Percentiles rank a stretch among this genome's conserved stretches.
Conservation (phyloP, 2,888 invertebrate species). For the Callinectes sapidus region DNA sequence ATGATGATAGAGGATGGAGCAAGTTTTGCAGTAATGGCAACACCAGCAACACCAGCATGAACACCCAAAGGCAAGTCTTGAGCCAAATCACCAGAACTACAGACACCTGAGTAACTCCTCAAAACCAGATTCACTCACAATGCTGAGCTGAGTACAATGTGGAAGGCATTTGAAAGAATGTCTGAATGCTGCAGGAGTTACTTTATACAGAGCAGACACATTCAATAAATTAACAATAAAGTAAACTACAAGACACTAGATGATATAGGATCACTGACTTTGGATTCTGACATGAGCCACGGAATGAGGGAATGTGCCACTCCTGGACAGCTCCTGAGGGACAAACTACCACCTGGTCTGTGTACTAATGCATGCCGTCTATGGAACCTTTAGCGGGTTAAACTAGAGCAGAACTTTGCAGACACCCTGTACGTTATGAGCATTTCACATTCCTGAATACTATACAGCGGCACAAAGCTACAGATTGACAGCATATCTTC, state of each 20-base stretch:
- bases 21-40: too few species aligned
- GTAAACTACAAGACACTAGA: too few species aligned
- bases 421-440: neutral
- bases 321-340: neutral
- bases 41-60: too few species aligned
- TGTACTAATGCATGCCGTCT: neutral
- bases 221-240: too few species aligned
- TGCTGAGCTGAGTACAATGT: too few species aligned
- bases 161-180: too few species aligned
- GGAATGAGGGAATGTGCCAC: neutral
- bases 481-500: neutral
- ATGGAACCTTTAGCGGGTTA: slow-evolving; percentile 16
- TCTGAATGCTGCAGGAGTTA: too few species aligned
- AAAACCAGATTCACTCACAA: too few species aligned
- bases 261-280: neutral
- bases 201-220: too few species aligned
- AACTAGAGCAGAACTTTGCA: slow-evolving; percentile 8
- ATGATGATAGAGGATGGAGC: neutral
- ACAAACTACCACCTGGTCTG: neutral
- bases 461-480: neutral
- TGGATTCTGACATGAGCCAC: neutral
- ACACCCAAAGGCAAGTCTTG: too few species aligned
- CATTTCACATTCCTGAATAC: neutral
- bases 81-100: too few species aligned
- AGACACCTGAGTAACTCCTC: too few species aligned